These are phyloP conservation scores for Protula sp. DNA, from an alignment of 2,888 invertebrate species.

Conservation along the genomic window DNA sequence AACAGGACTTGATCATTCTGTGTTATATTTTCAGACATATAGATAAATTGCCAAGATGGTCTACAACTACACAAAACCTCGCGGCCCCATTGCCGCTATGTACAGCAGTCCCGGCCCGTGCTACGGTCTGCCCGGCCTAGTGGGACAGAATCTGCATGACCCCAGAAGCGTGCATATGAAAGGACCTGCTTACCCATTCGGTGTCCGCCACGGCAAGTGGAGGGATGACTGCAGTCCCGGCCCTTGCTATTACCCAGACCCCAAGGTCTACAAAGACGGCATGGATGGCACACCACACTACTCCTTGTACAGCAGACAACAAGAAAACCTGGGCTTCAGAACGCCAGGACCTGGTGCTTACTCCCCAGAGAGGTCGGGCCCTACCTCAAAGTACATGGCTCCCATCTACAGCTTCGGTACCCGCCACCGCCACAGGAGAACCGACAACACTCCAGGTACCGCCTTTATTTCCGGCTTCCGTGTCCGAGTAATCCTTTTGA, in stretches of 20 bases:
- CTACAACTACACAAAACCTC: slow-evolving; percentile 32
- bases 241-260: slow-evolving; percentile 21
- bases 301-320: slow-evolving; percentile 39
- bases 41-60: slow-evolving; percentile 26
- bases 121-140: slow-evolving; percentile 33
- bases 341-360: slow-evolving; percentile 52
- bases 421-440: slow-evolving; percentile 34
- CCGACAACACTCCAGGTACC: slow-evolving; percentile 51
- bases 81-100: slow-evolving; percentile 39
- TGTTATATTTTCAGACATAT: too few relatives aligned
- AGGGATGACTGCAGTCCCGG: slow-evolving; percentile 22
- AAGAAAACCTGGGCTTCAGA: slow-evolving; percentile 31
- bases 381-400: slow-evolving; percentile 29
- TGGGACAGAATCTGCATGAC: slow-evolving; percentile 30
- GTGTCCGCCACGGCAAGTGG: slow-evolving; percentile 26
- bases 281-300: slow-evolving; percentile 48
- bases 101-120: slow-evolving; percentile 36
- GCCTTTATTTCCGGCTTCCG: too few relatives aligned
- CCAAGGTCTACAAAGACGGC: slow-evolving; percentile 35
- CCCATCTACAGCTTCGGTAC: slow-evolving; percentile 49
- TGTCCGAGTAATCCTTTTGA: too few relatives aligned
- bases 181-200: slow-evolving; percentile 30
- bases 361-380: slow-evolving; percentile 41
- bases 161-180: slow-evolving; percentile 29
- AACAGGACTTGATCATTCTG: too few relatives aligned